Base-by-base conservation (phyloP, 2,113 vertebrate species). In the Nibea albiflora region DNA sequence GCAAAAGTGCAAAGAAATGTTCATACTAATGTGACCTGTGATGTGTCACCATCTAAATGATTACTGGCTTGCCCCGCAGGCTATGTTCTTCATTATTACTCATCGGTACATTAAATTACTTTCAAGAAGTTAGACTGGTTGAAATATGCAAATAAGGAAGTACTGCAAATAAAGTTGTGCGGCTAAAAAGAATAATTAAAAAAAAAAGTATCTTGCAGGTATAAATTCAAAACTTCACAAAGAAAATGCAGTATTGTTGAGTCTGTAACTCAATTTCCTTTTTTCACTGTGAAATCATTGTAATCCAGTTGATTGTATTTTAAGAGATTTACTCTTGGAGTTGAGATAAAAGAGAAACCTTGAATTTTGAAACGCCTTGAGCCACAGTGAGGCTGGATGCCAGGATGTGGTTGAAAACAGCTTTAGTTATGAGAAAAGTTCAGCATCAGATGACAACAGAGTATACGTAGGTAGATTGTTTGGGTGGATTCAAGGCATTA, bases 401-500 rank as follows among this genome's bases (percentile, higher is more conserved):
- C 78, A 78, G 39, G 61, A 49, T 65, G 50, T 28, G 69, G 79
- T 50, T 49, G 47, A 66, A 76, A 78, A 54, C 31, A 12, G 57
- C n/a, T 76, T 76, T 16, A 54, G 61, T 20, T 49, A 31, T 66
- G 62, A 65, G 20, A 24, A 80, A 64, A 77, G 58, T 65, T 69
- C 57, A 3, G 50, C 24, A 80, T 83, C 60, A 52, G 83, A 61
- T 71, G 26, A 68, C 60, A 71, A 60, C n/a, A 16, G 42, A 67
- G 22, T 53, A n/a, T 62, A 6, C 2, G 22, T 42, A 61, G 60
- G 75, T 56, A 19, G 14, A 9, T 39, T 9, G 35, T 73, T 82
- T 76, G 67, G 73, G n/a, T 70, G 26, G 56, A 71, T 71, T 65
- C 26, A 73, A 20, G 47, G 65, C 24, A 81, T 79, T 61, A 69